Evolutionary conservation across 1,140 invertebrate genomes (phyloP), one percentile per base, ranked within the genome.

Genomic region (Oppia nitens): DNA sequence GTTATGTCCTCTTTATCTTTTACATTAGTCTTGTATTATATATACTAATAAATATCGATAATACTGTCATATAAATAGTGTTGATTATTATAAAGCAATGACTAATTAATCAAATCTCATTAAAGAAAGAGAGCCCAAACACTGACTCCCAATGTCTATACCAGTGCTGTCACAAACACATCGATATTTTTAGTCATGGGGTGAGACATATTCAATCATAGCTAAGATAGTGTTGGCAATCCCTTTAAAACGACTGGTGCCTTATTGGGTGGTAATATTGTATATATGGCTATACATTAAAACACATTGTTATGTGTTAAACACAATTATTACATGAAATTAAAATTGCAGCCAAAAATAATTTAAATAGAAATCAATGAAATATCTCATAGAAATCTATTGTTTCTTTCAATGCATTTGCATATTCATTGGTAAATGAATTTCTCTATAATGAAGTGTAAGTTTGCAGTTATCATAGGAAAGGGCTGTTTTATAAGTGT

Each of bases 91-190:
- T 17, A 40, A 60, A 32, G 28, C 21, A 24, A 23, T 21, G 20
- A 45, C 20, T 55, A 60, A 60, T 60, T 60, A 60, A 60, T 60
- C 59, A 60, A 60, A 60, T 55, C 52, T 60, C 56, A 60, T 55
- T 60, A 62, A 64, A 57, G 53, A 64, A 60, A 40, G 60, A 57
- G 29, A n/a, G 58, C 26, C 26, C 32, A 40, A 9, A 9, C 32
- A 40, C 6, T 40, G n/a, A n/a, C n/a, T n/a, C n/a, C n/a, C n/a
- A n/a, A n/a, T n/a, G n/a, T n/a, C n/a, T n/a, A n/a, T n/a, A n/a
- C n/a, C n/a, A n/a, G n/a, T n/a, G n/a, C n/a, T n/a, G n/a, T n/a
- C n/a, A n/a, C n/a, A n/a, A n/a, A n/a, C n/a, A n/a, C n/a, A n/a
- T n/a, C n/a, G n/a, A n/a, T n/a, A n/a, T n/a, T n/a, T n/a, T n/a